These are phyloP conservation scores for Epinephelus awoara DNA, from an alignment of 2,797 vertebrate species.

Conservation along the genomic window DNA sequence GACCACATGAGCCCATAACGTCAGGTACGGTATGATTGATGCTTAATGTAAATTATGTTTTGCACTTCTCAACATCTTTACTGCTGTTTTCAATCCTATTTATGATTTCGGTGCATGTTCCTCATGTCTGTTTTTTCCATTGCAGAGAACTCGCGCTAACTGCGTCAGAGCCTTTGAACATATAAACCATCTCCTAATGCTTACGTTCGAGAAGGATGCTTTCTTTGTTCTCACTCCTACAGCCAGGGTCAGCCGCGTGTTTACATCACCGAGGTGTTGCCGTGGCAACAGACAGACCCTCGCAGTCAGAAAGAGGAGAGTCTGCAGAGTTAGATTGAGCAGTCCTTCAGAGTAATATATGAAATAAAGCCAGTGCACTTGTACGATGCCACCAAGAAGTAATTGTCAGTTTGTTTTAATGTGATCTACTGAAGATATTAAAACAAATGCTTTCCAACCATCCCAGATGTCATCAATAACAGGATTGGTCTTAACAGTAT, in stretches of 20 bases:
- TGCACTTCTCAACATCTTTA: constrained; percentile 25
- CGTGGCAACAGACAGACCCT: constrained; percentile 67
- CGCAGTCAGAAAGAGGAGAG: constrained; percentile 38
- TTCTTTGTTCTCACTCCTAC: constrained; percentile 75
- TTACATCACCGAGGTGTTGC: constrained; percentile 75
- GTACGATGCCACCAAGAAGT: background rate
- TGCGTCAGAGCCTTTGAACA: constrained; percentile 73
- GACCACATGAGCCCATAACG: background rate
- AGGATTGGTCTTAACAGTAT: no score
- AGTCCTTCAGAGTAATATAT: constrained; percentile 46
- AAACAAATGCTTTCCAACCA: background rate
- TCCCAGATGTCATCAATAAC: background rate
- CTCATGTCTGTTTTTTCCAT: constrained; percentile 42
- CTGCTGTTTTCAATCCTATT: constrained; percentile 40
- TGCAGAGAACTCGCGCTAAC: constrained; percentile 52
- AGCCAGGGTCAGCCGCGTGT: constrained; percentile 62
- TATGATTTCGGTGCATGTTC: constrained; percentile 23
- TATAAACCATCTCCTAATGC: constrained; percentile 74
- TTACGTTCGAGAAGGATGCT: constrained; percentile 67
- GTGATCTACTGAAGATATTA: background rate
- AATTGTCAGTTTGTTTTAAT: background rate
- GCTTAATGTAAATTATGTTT: constrained; percentile 25
- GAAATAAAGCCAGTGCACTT: constrained; percentile 11
- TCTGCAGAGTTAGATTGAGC: constrained; percentile 37
- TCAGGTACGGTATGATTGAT: constrained; percentile 26